Evolutionary conservation across 2,888 invertebrate genomes (phyloP).

Genomic region (Cantharis nigra): DNA sequence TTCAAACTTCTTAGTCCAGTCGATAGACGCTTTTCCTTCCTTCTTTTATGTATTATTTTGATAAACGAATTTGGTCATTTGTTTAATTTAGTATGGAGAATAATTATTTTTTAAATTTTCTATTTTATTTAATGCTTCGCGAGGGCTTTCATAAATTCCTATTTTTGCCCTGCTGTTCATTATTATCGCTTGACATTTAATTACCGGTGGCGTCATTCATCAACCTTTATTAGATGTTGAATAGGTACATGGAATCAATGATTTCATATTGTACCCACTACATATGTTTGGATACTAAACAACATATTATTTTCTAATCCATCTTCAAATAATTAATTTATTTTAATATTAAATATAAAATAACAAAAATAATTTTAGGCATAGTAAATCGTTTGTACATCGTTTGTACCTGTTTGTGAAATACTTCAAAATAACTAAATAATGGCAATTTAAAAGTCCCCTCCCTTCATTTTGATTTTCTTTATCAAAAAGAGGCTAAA

Average conservation of each 20-base stretch:
- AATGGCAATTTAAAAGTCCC: too few species aligned
- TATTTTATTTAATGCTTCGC: neutral
- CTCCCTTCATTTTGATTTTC: too few species aligned
- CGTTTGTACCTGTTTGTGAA: too few species aligned
- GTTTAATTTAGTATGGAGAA: neutral
- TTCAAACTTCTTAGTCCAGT: conserved; percentile 13
- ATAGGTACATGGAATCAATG: neutral
- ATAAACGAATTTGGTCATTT: neutral
- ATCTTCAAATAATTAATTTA: too few species aligned
- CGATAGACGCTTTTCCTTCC: neutral
- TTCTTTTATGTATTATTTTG: neutral
- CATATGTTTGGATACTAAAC: neutral
- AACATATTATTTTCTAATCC: neutral
- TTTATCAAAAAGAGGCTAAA: too few species aligned
- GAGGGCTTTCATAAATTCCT: neutral
- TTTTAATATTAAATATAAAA: neutral
- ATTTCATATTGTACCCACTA: neutral
- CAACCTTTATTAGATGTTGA: neutral
- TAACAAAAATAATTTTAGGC: too few species aligned
- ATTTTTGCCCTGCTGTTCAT: conserved; percentile 6
- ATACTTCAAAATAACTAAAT: too few species aligned
- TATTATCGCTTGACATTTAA: conserved; percentile 13
- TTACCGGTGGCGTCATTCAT: conserved; percentile 9
- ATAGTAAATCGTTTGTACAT: too few species aligned
- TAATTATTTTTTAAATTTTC: neutral